A percentile compares a stretch with the other conserved stretches of the same genome.
These are phyloP conservation scores for Diplodus sargus DNA, from an alignment of 2,797 vertebrate species.

Conservation along the genomic window DNA sequence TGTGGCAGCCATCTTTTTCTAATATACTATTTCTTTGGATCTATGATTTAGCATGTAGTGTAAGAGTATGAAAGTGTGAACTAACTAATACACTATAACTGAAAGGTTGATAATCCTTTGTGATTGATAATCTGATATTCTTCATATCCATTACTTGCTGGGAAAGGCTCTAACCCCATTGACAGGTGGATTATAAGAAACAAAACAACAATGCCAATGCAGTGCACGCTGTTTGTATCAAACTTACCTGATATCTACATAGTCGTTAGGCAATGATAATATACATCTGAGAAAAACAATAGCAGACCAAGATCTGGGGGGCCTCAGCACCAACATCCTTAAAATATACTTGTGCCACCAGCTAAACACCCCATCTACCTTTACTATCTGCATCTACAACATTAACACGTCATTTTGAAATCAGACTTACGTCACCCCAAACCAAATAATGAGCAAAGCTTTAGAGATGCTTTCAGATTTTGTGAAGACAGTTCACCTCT, in stretches of 20 bases:
- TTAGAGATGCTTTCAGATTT: constrained; percentile 34
- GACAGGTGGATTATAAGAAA: background rate
- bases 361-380: background rate
- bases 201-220: background rate
- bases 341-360: background rate
- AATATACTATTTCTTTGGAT: background rate
- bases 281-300: background rate
- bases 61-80: background rate
- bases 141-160: background rate
- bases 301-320: no score
- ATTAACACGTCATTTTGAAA: constrained; percentile 17
- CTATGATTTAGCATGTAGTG: background rate
- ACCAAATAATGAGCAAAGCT: background rate
- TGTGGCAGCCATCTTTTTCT: background rate
- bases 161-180: background rate
- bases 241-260: background rate
- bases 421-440: background rate
- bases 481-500: constrained; percentile 26
- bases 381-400: background rate
- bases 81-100: background rate
- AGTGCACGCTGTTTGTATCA: background rate
- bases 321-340: background rate
- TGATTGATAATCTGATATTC: background rate
- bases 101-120: background rate
- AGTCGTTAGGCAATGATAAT: background rate